phyloP scores from a whole-genome alignment of 2,113 vertebrate genomes.

The Phoenicopterus ruber region DNA sequence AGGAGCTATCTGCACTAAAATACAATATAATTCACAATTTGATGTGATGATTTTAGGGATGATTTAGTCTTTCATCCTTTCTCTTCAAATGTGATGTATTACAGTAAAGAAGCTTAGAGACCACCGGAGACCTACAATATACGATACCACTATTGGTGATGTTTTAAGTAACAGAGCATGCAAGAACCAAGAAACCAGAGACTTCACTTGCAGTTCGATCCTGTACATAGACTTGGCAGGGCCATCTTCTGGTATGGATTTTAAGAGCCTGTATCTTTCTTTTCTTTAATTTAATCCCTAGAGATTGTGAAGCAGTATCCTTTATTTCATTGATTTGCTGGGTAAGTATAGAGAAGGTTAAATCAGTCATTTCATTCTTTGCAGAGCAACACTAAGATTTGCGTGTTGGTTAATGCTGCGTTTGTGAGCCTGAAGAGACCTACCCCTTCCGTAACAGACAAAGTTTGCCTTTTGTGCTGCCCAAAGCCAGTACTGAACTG shows the following conservation, averaged over 20 bases:
- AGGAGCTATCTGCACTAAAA: not conserved
- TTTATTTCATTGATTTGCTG: not conserved
- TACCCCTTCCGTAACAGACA: not conserved
- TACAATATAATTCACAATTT: not conserved
- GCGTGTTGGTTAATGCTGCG: not conserved
- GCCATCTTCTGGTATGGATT: not conserved
- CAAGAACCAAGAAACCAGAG: not conserved
- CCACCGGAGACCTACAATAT: not conserved
- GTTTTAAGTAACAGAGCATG: not conserved
- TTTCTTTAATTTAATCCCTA: not conserved
- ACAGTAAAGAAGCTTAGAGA: not conserved
- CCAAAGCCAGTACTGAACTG: not conserved
- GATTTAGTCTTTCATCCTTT: not conserved
- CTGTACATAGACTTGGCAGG: rapidly evolving
- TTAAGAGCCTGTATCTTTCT: not conserved
- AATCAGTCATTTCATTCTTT: not conserved
- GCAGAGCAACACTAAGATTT: not conserved
- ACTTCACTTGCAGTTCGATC: not conserved
- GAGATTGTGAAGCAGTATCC: not conserved
- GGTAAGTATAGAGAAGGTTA: not conserved
- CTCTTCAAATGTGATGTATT: not conserved
- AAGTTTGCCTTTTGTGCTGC: not conserved
- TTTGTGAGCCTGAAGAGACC: not conserved
- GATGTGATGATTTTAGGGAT: not conserved
- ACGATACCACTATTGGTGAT: not conserved